Conservation (phyloP, 2,888 invertebrate species). For the Lithophane socia region DNA sequence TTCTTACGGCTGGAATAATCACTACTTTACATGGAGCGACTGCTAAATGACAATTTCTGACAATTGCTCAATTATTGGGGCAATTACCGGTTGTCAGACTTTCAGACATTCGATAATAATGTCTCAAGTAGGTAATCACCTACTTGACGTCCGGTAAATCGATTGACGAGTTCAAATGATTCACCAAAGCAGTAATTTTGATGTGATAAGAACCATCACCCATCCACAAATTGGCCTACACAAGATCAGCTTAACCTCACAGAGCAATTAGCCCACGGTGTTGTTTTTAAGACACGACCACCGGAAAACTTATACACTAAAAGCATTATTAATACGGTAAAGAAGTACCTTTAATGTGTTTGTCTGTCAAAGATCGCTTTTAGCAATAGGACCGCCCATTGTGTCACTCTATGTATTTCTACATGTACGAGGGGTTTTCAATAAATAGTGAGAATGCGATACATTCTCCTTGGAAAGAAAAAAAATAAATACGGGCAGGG, state of each 20-base stretch:
- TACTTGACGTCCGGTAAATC: not conserved
- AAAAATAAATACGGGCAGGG: too few relatives aligned
- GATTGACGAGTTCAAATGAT: not conserved
- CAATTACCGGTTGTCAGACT: slow-evolving; percentile 3
- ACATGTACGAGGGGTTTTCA: too few relatives aligned
- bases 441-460: too few relatives aligned
- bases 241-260: not conserved
- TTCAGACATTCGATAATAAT: slow-evolving; percentile 1
- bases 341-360: too few relatives aligned
- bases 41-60: not conserved
- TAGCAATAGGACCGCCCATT: too few relatives aligned
- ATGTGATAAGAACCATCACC: not conserved
- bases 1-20: too few relatives aligned
- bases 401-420: too few relatives aligned
- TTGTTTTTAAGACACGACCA: not conserved
- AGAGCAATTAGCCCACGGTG: too few relatives aligned
- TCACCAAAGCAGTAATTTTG: not conserved
- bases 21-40: not conserved
- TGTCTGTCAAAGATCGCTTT: too few relatives aligned
- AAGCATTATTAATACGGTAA: slow-evolving; percentile 7
- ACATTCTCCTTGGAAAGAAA: too few relatives aligned
- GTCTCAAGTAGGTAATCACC: not conserved
- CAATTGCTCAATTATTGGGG: slow-evolving; percentile 5
- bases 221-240: not conserved
- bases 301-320: not conserved